phyloP scores from a whole-genome alignment of 2,888 invertebrate genomes.

The Trichopria drosophilae region DNA sequence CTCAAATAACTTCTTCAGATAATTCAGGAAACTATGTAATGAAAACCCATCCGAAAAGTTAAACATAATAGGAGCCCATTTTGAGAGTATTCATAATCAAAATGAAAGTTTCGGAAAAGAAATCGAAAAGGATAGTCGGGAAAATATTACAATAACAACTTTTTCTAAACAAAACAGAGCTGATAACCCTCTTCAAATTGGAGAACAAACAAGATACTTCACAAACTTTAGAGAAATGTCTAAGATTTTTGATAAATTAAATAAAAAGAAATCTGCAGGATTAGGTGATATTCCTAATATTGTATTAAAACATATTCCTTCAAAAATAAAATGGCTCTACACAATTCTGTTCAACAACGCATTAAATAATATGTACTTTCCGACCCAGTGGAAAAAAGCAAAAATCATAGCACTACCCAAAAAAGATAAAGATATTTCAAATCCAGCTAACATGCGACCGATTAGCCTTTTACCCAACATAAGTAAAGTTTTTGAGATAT shows the following conservation, averaged over 20 bases:
- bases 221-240: background rate
- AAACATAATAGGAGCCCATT: conserved; percentile 18
- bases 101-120: conserved; percentile 8
- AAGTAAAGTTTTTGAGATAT: conserved; percentile 39
- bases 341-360: conserved; percentile 1
- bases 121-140: conserved; percentile 6
- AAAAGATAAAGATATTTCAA: conserved; percentile 26
- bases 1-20: background rate
- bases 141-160: background rate
- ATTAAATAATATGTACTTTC: conserved; percentile 39
- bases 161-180: conserved; percentile 5
- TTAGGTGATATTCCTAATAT: background rate
- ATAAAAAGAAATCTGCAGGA: background rate
- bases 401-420: conserved; percentile 34
- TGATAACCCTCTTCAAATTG: background rate
- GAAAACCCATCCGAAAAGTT: conserved; percentile 1
- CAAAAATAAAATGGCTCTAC: background rate
- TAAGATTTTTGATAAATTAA: background rate
- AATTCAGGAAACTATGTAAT: background rate
- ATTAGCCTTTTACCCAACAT: conserved; percentile 39
- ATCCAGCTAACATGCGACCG: conserved; percentile 32
- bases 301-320: background rate
- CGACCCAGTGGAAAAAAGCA: conserved; percentile 31
- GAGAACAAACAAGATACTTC: background rate
- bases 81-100: conserved; percentile 13